Percentiles rank a stretch among this genome's conserved stretches.
These are phyloP conservation scores for Orientallactaga bullata DNA, from an alignment of 2,113 vertebrate species.

Conservation along the genomic window DNA sequence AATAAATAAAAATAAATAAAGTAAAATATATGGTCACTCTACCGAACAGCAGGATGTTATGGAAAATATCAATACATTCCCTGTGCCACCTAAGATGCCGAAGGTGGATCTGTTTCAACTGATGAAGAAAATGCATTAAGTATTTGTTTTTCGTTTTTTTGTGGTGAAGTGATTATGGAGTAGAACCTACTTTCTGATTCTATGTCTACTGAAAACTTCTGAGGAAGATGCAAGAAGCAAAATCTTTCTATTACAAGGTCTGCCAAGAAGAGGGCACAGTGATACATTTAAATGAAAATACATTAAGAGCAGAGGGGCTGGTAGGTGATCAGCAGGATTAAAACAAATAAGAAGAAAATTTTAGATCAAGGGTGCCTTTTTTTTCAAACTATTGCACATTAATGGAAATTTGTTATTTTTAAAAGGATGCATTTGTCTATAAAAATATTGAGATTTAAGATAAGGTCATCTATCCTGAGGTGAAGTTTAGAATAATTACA, in stretches of 20 bases:
- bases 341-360: constrained; percentile 35
- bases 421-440: background rate
- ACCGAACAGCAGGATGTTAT: background rate
- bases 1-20: too few relatives aligned
- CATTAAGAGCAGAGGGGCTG: background rate
- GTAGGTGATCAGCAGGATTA: background rate
- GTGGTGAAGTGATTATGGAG: background rate
- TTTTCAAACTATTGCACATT: background rate
- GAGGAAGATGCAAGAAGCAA: background rate
- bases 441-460: constrained; percentile 42
- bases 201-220: background rate
- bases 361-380: background rate
- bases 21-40: background rate
- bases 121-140: background rate
- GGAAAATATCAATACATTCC: background rate
- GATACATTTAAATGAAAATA: constrained; percentile 58
- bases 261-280: constrained; percentile 27
- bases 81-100: background rate
- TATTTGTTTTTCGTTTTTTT: background rate
- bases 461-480: constrained; percentile 58
- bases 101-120: background rate
- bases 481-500: constrained; percentile 64
- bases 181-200: constrained; percentile 14
- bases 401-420: background rate
- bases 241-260: constrained; percentile 19